These are phyloP conservation scores for Heteromurus nitidus DNA, from an alignment of 2,888 invertebrate species.

Conservation along the genomic window DNA sequence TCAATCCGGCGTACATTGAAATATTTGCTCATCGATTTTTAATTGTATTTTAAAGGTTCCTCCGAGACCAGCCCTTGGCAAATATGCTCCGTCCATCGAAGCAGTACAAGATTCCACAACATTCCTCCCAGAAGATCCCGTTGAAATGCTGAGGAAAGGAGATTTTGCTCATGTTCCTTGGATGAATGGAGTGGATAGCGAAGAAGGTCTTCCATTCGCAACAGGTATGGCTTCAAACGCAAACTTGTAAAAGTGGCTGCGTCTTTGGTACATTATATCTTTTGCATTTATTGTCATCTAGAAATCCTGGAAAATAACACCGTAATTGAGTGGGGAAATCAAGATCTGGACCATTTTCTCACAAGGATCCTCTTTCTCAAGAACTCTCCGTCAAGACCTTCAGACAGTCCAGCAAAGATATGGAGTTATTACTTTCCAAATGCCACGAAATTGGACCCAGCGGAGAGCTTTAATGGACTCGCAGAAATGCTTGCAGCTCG, in stretches of 20 bases:
- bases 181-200: constrained; percentile 77
- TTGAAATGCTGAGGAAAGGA: constrained; percentile 76
- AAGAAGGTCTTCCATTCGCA: constrained; percentile 75
- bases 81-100: constrained; percentile 65
- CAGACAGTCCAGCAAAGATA: constrained; percentile 42
- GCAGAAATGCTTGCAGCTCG: constrained; percentile 68
- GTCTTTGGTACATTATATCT: too few relatives aligned
- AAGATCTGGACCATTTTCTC: constrained; percentile 66
- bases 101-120: constrained; percentile 75
- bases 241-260: neutral
- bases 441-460: constrained; percentile 33
- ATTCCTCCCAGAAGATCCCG: constrained; percentile 77
- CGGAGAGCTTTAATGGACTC: constrained; percentile 59
- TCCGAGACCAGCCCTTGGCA: constrained; percentile 51
- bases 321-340: constrained; percentile 61
- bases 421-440: constrained; percentile 56
- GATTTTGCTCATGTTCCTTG: constrained; percentile 78
- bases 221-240: constrained; percentile 37
- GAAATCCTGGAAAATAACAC: constrained; percentile 61
- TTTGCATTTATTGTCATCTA: neutral
- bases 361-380: constrained; percentile 62
- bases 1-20: too few relatives aligned
- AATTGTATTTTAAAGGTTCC: constrained; percentile 40
- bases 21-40: neutral
- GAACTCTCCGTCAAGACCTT: constrained; percentile 40